A percentile compares a stretch with the other conserved stretches of the same genome.
These are phyloP conservation scores for Psephotus haematonotus DNA, from an alignment of 2,113 vertebrate genomes.

Conservation along the genomic window DNA sequence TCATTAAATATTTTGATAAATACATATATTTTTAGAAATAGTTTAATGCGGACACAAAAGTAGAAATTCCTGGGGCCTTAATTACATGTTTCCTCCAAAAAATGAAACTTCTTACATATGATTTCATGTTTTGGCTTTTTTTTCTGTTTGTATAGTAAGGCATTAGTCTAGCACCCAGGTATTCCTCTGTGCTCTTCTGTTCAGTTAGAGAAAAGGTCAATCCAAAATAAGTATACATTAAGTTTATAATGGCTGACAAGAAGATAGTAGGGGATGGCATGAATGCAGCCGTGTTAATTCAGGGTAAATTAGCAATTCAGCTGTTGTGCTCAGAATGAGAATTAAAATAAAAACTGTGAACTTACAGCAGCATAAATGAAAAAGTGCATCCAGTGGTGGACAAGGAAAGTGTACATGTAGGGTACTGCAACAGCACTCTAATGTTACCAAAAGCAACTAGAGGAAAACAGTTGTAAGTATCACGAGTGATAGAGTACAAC, in stretches of 20 bases:
- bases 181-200: background rate
- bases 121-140: background rate
- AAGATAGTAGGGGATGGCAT: background rate
- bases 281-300: constrained; percentile 14
- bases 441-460: background rate
- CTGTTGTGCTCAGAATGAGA: background rate
- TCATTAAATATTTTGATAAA: background rate
- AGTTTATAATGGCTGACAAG: constrained; percentile 21
- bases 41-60: background rate
- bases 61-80: background rate
- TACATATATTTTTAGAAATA: background rate
- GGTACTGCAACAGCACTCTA: background rate
- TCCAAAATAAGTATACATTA: background rate
- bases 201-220: constrained; percentile 47
- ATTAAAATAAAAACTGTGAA: background rate
- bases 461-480: background rate
- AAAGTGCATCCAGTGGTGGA: background rate
- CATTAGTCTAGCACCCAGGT: background rate
- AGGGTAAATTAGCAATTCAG: background rate
- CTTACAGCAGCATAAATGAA: background rate
- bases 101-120: background rate
- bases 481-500: background rate
- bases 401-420: background rate
- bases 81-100: background rate
- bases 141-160: background rate